These are phyloP conservation scores for Brachycybe producta DNA, from an alignment of 2,888 invertebrate species.

Conservation along the genomic window DNA sequence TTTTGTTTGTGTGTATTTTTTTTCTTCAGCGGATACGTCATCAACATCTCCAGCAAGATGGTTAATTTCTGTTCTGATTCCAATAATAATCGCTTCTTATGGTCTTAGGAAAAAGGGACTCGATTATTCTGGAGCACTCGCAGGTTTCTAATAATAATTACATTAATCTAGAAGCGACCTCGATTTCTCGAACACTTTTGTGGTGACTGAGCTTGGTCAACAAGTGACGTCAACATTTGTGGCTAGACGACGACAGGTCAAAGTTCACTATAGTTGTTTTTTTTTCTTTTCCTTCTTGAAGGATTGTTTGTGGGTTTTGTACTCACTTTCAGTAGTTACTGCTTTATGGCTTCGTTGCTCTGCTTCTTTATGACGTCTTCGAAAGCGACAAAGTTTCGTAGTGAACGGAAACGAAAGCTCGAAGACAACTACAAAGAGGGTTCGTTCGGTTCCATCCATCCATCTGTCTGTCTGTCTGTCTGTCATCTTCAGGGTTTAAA, in stretches of 20 bases:
- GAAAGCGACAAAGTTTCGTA: conserved; percentile 62
- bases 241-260: too few relatives aligned
- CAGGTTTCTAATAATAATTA: conserved; percentile 36
- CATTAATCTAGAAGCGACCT: background rate
- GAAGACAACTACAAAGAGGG: conserved; percentile 71
- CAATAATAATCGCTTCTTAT: conserved; percentile 50
- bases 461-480: too few relatives aligned
- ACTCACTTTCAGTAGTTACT: conserved; percentile 60
- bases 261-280: conserved; percentile 2
- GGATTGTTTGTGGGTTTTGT: conserved; percentile 61
- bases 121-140: conserved; percentile 52
- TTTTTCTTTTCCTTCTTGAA: conserved; percentile 28
- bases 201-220: too few relatives aligned
- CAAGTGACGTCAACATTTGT: too few relatives aligned
- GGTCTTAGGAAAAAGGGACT: conserved; percentile 56
- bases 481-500: too few relatives aligned
- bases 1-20: too few relatives aligned
- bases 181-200: background rate
- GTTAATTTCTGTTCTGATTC: conserved; percentile 49
- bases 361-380: conserved; percentile 69
- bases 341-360: conserved; percentile 56
- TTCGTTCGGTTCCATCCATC: too few relatives aligned
- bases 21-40: too few relatives aligned
- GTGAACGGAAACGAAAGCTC: conserved; percentile 43
- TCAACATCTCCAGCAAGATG: conserved; percentile 50